Conservation (phyloP, 2,113 vertebrate genomes). For the Motacilla alba region DNA sequence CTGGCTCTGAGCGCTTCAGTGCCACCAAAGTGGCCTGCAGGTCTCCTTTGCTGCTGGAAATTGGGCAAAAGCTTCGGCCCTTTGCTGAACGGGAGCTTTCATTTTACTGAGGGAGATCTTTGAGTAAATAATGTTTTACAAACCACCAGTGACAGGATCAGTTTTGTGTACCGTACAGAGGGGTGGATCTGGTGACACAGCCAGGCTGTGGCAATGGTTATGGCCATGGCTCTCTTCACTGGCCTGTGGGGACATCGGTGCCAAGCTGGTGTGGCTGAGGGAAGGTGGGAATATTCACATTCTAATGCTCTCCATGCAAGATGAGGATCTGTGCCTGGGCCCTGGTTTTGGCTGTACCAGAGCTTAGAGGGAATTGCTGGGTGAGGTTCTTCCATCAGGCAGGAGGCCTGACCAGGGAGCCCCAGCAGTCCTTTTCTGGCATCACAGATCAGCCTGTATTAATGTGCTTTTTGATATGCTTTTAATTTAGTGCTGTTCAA, state of each 20-base stretch:
- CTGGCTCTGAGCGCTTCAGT: neutral
- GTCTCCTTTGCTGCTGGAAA: neutral
- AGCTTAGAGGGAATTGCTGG: neutral
- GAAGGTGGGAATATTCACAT: accelerated
- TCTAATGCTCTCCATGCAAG: accelerated
- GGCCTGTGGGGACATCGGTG: accelerated
- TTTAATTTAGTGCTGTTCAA: conserved; percentile 20
- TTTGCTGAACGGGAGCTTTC: neutral
- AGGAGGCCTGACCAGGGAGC: neutral
- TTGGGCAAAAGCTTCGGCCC: neutral
- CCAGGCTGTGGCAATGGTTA: neutral
- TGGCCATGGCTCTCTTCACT: neutral
- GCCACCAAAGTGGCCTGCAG: neutral
- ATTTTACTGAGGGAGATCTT: conserved; percentile 17
- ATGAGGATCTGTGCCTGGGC: neutral
- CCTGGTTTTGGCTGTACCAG: neutral
- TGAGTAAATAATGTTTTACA: neutral
- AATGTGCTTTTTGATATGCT: neutral
- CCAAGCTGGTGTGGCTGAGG: neutral
- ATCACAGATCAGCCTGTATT: neutral
- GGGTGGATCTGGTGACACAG: neutral
- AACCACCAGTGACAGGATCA: neutral
- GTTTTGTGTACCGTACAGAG: neutral
- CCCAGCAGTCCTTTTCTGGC: neutral
- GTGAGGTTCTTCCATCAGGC: neutral